These are phyloP conservation scores for Clupea harengus DNA, from an alignment of 2,113 vertebrate species.

Conservation along the genomic window DNA sequence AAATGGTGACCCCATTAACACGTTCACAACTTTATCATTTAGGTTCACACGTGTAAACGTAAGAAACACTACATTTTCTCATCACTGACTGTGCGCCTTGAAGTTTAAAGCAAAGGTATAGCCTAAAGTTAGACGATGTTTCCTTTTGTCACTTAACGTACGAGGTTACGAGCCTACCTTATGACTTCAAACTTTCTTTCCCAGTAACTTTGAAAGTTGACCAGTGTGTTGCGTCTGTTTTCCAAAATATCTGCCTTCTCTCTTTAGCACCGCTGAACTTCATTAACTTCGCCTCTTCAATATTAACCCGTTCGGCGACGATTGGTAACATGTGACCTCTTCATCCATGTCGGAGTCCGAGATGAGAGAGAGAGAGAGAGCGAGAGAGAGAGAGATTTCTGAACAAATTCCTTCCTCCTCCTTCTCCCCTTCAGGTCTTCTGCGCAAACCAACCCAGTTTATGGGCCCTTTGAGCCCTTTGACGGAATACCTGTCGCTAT, in stretches of 20 bases:
- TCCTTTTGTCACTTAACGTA: not conserved
- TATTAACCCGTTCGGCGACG: not conserved
- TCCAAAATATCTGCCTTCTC: conserved; percentile 5
- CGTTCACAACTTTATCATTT: no score
- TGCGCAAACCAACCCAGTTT: not conserved
- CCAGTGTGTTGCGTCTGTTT: not conserved
- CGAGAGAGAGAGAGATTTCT: not conserved
- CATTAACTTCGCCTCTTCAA: not conserved
- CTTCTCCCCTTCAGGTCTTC: not conserved
- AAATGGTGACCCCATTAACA: not conserved
- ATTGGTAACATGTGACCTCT: conserved; percentile 1
- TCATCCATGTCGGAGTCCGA: conserved; percentile 5
- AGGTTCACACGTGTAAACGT: not conserved
- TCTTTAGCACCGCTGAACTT: conserved; percentile 5
- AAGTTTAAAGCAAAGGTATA: not conserved
- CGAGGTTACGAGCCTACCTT: not conserved
- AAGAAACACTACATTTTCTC: not conserved
- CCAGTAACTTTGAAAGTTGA: not conserved
- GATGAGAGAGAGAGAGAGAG: not conserved
- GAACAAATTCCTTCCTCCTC: not conserved
- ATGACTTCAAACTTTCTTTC: not conserved
- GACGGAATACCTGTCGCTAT: not conserved
- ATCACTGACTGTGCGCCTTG: not conserved
- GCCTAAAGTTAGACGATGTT: not conserved
- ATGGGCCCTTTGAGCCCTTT: not conserved